Conservation (phyloP, 92 coral and sea anemone species). For the Pocillopora meandrina region DNA sequence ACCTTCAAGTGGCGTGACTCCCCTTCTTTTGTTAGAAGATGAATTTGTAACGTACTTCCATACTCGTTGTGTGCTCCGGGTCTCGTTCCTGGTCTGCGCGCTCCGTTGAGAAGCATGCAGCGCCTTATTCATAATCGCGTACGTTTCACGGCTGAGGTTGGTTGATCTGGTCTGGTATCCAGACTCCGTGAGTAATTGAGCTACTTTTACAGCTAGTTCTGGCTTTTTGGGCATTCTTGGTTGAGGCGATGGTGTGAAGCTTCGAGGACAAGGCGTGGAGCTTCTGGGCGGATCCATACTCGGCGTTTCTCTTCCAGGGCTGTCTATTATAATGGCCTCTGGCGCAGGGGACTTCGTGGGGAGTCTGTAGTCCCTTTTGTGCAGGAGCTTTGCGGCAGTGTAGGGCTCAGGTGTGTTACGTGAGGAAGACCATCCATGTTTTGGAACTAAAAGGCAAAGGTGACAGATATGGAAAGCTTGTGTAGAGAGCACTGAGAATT, state of each 20-base stretch:
- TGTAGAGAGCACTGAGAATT: too few species aligned
- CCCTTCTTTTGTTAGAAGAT: conserved; percentile 41
- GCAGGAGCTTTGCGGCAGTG: conserved; percentile 72
- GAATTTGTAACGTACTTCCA: conserved; percentile 74
- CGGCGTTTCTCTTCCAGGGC: conserved; percentile 60
- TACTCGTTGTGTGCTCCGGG: conserved; percentile 68
- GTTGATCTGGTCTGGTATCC: conserved; percentile 40
- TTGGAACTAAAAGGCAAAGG: conserved; percentile 55
- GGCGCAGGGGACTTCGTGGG: conserved; percentile 30
- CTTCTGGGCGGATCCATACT: conserved; percentile 29
- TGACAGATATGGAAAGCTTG: neutral
- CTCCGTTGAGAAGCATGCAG: conserved; percentile 49
- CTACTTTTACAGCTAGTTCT: conserved; percentile 69
- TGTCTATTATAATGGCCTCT: conserved; percentile 45
- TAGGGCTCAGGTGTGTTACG: conserved; percentile 73
- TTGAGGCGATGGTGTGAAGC: conserved; percentile 60
- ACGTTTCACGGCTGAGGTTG: conserved; percentile 74
- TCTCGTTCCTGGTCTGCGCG: conserved; percentile 53
- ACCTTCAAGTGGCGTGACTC: conserved; percentile 47
- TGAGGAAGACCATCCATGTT: conserved; percentile 80
- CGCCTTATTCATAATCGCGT: conserved; percentile 72
- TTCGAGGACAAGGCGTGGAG: conserved; percentile 78
- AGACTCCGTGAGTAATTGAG: conserved; percentile 53
- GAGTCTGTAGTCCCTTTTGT: conserved; percentile 65
- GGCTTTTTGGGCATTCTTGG: conserved; percentile 59